These are phyloP conservation scores for Archilochus colubris DNA, from an alignment of 2,113 vertebrate species.

Conservation along the genomic window DNA sequence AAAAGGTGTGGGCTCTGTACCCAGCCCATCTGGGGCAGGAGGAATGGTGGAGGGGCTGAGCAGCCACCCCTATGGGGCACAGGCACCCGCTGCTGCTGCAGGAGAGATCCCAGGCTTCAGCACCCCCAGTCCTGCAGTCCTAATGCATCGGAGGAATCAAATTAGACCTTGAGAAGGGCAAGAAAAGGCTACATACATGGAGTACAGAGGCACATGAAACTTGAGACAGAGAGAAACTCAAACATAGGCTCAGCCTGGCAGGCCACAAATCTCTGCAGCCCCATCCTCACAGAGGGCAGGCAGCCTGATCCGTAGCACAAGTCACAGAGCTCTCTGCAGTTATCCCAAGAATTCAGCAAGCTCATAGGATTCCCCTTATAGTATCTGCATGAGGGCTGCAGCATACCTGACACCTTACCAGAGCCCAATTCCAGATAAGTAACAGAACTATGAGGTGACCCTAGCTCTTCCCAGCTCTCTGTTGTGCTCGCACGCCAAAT, in stretches of 20 bases:
- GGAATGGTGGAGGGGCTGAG: fast-evolving
- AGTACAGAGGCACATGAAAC: constrained; percentile 1
- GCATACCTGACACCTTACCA: background rate
- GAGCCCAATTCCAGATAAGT: background rate
- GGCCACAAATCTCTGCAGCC: background rate
- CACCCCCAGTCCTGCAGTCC: background rate
- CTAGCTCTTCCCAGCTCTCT: background rate
- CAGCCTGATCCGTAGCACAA: constrained; percentile 47
- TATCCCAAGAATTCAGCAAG: constrained; percentile 33
- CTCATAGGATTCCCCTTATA: background rate
- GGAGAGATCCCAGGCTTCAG: background rate
- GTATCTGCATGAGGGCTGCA: background rate
- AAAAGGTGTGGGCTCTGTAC: background rate
- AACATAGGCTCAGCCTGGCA: background rate
- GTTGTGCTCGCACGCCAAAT: background rate
- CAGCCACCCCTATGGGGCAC: background rate
- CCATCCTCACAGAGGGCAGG: background rate
- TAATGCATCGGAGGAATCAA: fast-evolving
- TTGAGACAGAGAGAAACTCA: background rate
- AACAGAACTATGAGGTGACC: constrained; percentile 2
- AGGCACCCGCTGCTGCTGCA: background rate
- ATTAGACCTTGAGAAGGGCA: constrained; percentile 44
- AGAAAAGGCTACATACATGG: constrained; percentile 10
- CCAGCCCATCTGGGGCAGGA: background rate
- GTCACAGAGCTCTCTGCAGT: constrained; percentile 14